A percentile compares a stretch with the other conserved stretches of the same genome.
Evolutionary conservation across 1,140 invertebrate genomes (phyloP).

Genomic region (Oedothorax gibbosus): DNA sequence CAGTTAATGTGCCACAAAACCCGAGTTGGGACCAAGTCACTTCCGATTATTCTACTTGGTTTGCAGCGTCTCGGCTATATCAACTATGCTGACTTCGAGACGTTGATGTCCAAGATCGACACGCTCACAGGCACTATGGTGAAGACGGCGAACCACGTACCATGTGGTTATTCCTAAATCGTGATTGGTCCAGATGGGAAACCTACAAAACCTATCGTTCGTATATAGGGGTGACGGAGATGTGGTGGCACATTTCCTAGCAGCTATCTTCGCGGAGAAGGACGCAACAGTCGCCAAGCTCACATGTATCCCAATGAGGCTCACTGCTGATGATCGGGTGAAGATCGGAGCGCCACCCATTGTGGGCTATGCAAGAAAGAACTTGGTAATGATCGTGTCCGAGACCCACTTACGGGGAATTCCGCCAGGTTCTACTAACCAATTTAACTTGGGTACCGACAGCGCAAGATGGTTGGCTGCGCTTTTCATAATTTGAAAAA

Average conservation of each 20-base stretch:
- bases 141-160: not conserved
- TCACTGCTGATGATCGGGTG: not conserved
- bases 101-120: not conserved
- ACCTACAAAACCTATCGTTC: not conserved
- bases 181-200: constrained; percentile 17
- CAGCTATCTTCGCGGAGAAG: not conserved
- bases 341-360: no score
- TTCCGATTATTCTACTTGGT: no score
- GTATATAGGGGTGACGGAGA: not conserved
- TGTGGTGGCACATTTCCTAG: not conserved
- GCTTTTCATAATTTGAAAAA: constrained; percentile 31
- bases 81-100: constrained; percentile 14
- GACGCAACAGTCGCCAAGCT: not conserved
- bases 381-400: not conserved
- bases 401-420: constrained; percentile 29
- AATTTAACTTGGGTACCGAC: constrained; percentile 12
- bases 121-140: not conserved
- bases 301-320: not conserved
- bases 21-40: no score
- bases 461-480: not conserved
- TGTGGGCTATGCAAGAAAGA: constrained; percentile 2
- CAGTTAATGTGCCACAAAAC: no score
- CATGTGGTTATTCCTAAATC: constrained; percentile 15
- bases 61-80: not conserved
- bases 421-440: constrained; percentile 15